These are phyloP conservation scores for Acronicta alni DNA, from an alignment of 2,888 invertebrate genomes.

Conservation along the genomic window DNA sequence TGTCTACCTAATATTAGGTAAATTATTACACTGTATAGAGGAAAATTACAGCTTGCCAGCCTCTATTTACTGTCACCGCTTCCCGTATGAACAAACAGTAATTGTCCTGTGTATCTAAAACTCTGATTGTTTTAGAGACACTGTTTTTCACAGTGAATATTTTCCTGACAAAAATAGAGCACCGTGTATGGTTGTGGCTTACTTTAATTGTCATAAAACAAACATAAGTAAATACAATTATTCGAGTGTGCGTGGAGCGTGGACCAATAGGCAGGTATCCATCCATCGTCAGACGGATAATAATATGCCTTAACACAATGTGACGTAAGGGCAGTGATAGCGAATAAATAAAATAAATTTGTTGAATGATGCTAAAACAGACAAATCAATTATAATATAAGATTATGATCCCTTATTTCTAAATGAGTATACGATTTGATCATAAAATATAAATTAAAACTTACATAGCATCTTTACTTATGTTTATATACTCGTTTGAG, in stretches of 20 bases:
- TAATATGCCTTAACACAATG: slow-evolving; percentile 6
- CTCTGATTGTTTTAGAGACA: slow-evolving; percentile 1
- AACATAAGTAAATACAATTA: slow-evolving; percentile 63
- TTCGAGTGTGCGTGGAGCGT: slow-evolving; percentile 68
- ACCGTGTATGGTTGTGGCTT: slow-evolving; percentile 10
- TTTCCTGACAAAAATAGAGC: slow-evolving; percentile 24
- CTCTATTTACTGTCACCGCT: slow-evolving; percentile 9
- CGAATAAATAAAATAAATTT: slow-evolving; percentile 48
- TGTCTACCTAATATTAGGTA: slow-evolving; percentile 31
- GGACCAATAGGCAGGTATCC: slow-evolving; percentile 33
- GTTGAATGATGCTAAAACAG: slow-evolving; percentile 23
- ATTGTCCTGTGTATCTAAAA: slow-evolving; percentile 14
- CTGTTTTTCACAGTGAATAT: slow-evolving; percentile 1
- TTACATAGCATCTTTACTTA: slow-evolving; percentile 57
- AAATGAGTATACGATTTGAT: slow-evolving; percentile 86
- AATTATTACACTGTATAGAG: slow-evolving; percentile 15
- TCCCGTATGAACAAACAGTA: not conserved
- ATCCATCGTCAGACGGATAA: slow-evolving; percentile 6
- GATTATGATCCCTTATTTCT: slow-evolving; percentile 65
- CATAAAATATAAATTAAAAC: slow-evolving; percentile 68
- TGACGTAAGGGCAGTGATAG: slow-evolving; percentile 50
- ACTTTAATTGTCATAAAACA: slow-evolving; percentile 41
- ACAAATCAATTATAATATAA: slow-evolving; percentile 21
- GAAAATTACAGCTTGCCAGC: slow-evolving; percentile 10
- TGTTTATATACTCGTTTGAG: slow-evolving; percentile 53